phyloP scores from a whole-genome alignment of 1,140 invertebrate species.

The Cephus cinctus region DNA sequence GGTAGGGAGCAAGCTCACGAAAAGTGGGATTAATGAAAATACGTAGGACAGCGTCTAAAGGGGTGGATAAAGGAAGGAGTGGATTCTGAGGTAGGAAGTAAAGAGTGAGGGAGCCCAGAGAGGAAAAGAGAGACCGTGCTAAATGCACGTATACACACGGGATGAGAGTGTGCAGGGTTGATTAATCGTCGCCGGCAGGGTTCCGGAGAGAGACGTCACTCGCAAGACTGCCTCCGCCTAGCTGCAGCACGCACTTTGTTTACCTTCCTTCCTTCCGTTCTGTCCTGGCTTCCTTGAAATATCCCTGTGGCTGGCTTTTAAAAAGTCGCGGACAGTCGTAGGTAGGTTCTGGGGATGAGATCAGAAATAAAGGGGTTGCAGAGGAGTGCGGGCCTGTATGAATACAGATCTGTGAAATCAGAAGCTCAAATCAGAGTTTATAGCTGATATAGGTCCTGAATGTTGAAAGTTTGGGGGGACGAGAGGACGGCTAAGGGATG shows the following conservation, averaged over 20 bases:
- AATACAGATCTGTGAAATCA: no score
- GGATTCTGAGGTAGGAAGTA: neutral
- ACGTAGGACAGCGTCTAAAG: slow-evolving; percentile 8
- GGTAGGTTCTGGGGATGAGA: no score
- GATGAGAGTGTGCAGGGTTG: slow-evolving; percentile 23
- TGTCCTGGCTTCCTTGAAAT: no score
- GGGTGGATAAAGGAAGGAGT: neutral
- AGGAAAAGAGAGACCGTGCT: slow-evolving; percentile 20
- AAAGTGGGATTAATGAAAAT: slow-evolving; percentile 40
- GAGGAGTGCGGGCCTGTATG: no score
- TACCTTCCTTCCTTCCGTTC: slow-evolving; percentile 13
- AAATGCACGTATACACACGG: slow-evolving; percentile 32
- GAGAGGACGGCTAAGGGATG: slow-evolving; percentile 10
- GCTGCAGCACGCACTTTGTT: slow-evolving; percentile 26
- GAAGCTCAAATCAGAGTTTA: slow-evolving; percentile 5
- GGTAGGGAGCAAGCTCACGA: slow-evolving; percentile 12
- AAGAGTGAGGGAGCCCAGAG: slow-evolving; percentile 8
- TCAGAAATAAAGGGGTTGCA: no score
- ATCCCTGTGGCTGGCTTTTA: no score
- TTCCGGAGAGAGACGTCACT: slow-evolving; percentile 36
- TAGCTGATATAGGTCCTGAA: no score
- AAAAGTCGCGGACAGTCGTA: no score
- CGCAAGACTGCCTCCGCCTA: slow-evolving; percentile 35
- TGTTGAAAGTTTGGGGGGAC: neutral
- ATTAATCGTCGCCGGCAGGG: slow-evolving; percentile 36